phyloP scores from a whole-genome alignment of 2,888 invertebrate species.

The Abrostola tripartita region DNA sequence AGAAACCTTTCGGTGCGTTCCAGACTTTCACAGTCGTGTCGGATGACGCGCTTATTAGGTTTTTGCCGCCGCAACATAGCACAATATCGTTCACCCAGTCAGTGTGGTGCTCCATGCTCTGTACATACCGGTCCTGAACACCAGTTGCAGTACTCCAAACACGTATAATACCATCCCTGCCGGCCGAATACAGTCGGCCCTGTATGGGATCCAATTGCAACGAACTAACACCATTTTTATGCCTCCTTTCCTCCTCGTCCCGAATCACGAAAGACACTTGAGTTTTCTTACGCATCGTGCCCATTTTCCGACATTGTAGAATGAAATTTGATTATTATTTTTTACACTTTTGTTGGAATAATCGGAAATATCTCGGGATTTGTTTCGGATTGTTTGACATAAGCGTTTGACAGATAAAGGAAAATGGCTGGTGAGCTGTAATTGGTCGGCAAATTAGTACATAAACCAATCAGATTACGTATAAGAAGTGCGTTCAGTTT shows the following conservation, averaged over 20 bases:
- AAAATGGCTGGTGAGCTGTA: slow-evolving; percentile 51
- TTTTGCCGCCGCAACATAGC: slow-evolving; percentile 98
- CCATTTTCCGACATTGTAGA: slow-evolving; percentile 87
- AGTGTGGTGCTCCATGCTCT: slow-evolving; percentile 99
- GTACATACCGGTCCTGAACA: slow-evolving; percentile 91
- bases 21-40: slow-evolving; percentile 99
- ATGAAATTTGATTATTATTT: slow-evolving; percentile 66
- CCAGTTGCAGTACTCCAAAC: slow-evolving; percentile 93
- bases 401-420: slow-evolving; percentile 47
- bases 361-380: slow-evolving; percentile 37
- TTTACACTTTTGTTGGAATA: slow-evolving; percentile 47
- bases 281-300: slow-evolving; percentile 87
- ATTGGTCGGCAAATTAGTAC: slow-evolving; percentile 33
- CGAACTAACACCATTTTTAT: slow-evolving; percentile 98
- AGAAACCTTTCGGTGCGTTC: slow-evolving; percentile 99
- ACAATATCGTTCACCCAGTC: slow-evolving; percentile 99
- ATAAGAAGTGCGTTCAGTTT: slow-evolving; percentile 25
- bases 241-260: slow-evolving; percentile 97
- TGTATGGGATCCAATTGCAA: slow-evolving; percentile 96
- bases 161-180: slow-evolving; percentile 98
- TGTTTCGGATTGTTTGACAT: slow-evolving; percentile 55
- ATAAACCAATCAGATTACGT: slow-evolving; percentile 27
- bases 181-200: slow-evolving; percentile 97
- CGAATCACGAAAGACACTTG: slow-evolving; percentile 99
- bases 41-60: slow-evolving; percentile 99